Conservation (phyloP, 2,888 invertebrate species). For the Lycaena phlaeas region DNA sequence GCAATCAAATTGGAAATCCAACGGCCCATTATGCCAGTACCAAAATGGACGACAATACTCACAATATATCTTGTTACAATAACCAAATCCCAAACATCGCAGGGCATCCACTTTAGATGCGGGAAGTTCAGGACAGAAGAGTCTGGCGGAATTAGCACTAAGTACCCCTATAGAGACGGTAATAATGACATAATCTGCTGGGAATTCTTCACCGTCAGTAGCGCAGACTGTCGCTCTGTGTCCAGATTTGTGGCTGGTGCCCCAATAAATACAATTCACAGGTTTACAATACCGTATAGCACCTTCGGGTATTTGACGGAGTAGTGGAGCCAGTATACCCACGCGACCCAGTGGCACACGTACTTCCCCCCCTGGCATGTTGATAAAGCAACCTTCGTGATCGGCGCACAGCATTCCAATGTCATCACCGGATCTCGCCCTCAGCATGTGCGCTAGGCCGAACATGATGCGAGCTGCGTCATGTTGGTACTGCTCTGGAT, state of each 20-base stretch:
- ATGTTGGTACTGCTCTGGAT: conserved; percentile 77
- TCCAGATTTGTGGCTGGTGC: conserved; percentile 64
- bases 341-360: conserved; percentile 77
- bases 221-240: conserved; percentile 74
- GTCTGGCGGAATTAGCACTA: conserved; percentile 71
- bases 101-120: conserved; percentile 80
- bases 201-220: conserved; percentile 77
- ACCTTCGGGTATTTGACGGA: conserved; percentile 76
- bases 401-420: conserved; percentile 52
- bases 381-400: conserved; percentile 55
- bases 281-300: conserved; percentile 78
- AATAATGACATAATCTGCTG: conserved; percentile 85
- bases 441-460: conserved; percentile 75
- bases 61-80: conserved; percentile 83
- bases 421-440: conserved; percentile 78
- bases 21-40: conserved; percentile 77
- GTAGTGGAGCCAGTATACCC: conserved; percentile 76
- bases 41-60: conserved; percentile 83
- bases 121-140: conserved; percentile 83
- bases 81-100: conserved; percentile 78
- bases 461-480: conserved; percentile 79
- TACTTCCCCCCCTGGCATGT: conserved; percentile 73
- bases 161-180: conserved; percentile 85
- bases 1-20: conserved; percentile 76
- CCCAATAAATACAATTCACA: conserved; percentile 80